Conservation (phyloP, 2,113 vertebrate species). For the Sapayoa aenigma region DNA sequence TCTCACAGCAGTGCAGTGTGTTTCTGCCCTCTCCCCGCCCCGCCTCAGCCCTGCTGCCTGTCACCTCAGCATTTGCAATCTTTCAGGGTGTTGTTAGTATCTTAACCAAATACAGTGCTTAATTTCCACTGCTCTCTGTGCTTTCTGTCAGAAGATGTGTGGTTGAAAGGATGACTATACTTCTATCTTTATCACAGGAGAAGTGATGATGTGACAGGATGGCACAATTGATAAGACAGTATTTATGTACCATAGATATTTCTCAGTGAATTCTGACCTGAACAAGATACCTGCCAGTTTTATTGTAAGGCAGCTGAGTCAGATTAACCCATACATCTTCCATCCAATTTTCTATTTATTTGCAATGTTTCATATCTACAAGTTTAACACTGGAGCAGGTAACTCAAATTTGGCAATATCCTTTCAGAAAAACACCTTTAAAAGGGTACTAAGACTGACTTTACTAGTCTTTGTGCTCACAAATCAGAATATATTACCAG, state of each 20-base stretch:
- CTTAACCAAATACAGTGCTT: conserved; percentile 10
- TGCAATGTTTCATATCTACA: not conserved
- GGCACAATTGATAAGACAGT: not conserved
- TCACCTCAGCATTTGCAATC: conserved; percentile 29
- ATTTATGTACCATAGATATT: not conserved
- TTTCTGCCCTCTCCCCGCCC: not conserved
- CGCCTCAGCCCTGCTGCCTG: not conserved
- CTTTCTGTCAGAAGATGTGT: not conserved
- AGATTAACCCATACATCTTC: not conserved
- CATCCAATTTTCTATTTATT: not conserved
- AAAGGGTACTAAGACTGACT: not conserved
- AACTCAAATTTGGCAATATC: not conserved
- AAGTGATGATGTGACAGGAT: not conserved
- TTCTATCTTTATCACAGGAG: not conserved
- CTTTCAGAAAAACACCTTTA: not conserved
- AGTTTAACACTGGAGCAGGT: not conserved
- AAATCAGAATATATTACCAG: not conserved
- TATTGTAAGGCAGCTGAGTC: not conserved
- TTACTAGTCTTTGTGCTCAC: not conserved
- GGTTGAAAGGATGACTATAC: not conserved
- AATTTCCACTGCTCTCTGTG: conserved; percentile 11
- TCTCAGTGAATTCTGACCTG: not conserved
- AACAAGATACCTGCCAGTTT: not conserved
- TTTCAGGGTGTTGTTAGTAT: conserved; percentile 57
- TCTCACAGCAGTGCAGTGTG: conserved; percentile 56